Evolutionary conservation across 2,113 vertebrate species (phyloP).

Genomic region (Grus americana): DNA sequence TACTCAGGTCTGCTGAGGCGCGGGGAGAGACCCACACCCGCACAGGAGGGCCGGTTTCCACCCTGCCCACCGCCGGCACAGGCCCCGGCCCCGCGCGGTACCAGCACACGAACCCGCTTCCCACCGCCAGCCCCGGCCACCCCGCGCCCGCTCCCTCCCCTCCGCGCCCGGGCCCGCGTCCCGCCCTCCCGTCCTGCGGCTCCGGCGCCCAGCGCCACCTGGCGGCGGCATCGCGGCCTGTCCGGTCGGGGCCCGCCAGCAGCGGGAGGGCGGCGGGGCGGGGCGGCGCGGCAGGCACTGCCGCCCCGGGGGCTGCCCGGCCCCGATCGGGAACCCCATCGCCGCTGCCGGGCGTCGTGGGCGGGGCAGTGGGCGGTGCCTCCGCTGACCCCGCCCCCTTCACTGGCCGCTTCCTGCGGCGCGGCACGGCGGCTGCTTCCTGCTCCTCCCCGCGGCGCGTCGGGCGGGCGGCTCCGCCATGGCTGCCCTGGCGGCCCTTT

Average conservation of each 20-base stretch:
- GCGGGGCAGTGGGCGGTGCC: not conserved
- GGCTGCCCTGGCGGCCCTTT: conserved; percentile 44
- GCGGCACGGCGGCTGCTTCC: not conserved
- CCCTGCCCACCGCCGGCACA: not conserved
- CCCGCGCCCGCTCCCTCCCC: no score
- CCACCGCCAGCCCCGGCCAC: not conserved
- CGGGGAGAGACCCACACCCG: not conserved
- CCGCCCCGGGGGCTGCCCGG: no score
- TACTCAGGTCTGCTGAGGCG: not conserved
- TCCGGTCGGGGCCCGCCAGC: not conserved
- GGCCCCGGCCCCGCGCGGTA: not conserved
- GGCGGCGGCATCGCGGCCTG: not conserved
- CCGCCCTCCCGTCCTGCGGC: no score
- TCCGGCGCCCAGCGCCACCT: not conserved
- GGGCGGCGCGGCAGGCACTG: no score
- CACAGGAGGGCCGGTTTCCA: no score
- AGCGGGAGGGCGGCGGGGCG: not conserved
- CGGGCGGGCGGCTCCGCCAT: not conserved
- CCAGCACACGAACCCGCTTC: no score
- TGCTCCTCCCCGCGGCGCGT: not conserved
- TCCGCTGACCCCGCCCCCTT: not conserved
- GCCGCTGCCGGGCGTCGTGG: fast-evolving
- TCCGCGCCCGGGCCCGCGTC: no score
- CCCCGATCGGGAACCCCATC: no score
- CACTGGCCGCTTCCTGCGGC: not conserved